These are phyloP conservation scores for Cyanoramphus novaezelandiae DNA, from an alignment of 2,113 vertebrate species.

Conservation along the genomic window DNA sequence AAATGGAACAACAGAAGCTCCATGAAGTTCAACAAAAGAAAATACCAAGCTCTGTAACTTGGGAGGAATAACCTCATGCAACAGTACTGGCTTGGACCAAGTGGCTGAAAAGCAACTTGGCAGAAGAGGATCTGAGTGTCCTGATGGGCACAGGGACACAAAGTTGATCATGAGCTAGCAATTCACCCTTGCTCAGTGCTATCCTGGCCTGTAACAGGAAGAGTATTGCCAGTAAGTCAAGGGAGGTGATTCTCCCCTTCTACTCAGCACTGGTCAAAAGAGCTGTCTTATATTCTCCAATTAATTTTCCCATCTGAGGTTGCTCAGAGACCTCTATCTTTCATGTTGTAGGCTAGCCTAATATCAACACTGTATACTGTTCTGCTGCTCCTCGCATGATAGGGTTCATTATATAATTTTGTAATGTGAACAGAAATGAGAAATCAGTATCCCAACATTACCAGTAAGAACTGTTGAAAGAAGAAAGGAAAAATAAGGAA, in stretches of 20 bases:
- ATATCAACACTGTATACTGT: background rate
- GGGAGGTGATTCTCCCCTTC: background rate
- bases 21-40: background rate
- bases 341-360: background rate
- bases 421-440: background rate
- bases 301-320: background rate
- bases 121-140: background rate
- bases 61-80: background rate
- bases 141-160: fast-evolving
- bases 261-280: background rate
- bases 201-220: background rate
- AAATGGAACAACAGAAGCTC: background rate
- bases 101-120: background rate
- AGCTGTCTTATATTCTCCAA: background rate
- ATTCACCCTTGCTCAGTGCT: background rate
- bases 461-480: background rate
- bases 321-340: background rate
- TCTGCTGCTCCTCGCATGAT: background rate
- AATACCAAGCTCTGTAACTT: background rate
- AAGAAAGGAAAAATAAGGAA: background rate
- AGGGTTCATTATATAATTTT: background rate
- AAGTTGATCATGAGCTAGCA: background rate
- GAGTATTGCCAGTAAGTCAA: background rate
- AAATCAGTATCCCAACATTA: background rate
- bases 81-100: background rate